Evolutionary conservation across 2,797 vertebrate species (phyloP).

Genomic region (Atherinosoma microstoma): DNA sequence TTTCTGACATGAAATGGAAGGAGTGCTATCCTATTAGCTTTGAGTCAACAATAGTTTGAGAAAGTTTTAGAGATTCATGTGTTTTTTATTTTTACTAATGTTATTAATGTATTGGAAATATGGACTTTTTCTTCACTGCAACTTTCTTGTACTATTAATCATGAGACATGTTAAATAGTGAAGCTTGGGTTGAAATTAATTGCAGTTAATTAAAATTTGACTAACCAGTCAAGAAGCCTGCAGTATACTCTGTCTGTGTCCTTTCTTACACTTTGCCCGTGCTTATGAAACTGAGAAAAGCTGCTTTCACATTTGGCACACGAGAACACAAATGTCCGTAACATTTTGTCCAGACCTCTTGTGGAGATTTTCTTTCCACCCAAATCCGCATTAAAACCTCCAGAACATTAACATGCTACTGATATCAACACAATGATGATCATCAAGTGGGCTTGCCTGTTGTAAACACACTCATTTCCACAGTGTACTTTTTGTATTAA

Average conservation of each 20-base stretch:
- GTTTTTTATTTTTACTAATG: neutral
- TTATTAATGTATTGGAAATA: neutral
- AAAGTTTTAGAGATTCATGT: conserved; percentile 14
- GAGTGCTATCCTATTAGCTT: neutral
- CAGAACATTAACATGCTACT: too few species aligned
- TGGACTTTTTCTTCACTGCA: neutral
- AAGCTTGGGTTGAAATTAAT: conserved; percentile 24
- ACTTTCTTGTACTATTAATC: conserved; percentile 4
- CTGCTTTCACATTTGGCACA: too few species aligned
- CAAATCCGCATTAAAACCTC: too few species aligned
- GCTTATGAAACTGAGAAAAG: conserved; percentile 7
- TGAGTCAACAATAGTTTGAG: neutral
- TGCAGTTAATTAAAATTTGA: conserved; percentile 35
- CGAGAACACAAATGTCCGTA: too few species aligned
- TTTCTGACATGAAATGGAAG: neutral
- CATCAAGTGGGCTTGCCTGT: too few species aligned
- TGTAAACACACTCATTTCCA: too few species aligned
- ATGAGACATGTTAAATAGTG: neutral
- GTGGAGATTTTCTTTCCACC: too few species aligned
- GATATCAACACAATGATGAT: too few species aligned
- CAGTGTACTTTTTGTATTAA: too few species aligned
- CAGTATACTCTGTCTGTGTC: neutral
- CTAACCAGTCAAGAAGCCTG: conserved; percentile 27
- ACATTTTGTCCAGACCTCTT: too few species aligned
- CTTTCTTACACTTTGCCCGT: conserved; percentile 21